Percentiles rank a stretch among this genome's conserved stretches.
phyloP scores from a whole-genome alignment of 1,140 invertebrate species.

The Drosophila tropicalis region DNA sequence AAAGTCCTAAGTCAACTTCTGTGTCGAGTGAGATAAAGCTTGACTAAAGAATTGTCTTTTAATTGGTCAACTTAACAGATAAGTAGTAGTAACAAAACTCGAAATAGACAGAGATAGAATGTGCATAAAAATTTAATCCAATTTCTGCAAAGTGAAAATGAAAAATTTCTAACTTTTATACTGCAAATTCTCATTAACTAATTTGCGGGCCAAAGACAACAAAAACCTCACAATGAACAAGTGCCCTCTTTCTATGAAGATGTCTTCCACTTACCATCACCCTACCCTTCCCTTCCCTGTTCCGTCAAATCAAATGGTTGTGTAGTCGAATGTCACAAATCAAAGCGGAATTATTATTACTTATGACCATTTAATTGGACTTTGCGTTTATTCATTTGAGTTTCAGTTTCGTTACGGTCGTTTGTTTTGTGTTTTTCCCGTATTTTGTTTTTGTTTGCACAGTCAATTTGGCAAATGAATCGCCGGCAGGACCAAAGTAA shows the following conservation, averaged over 20 bases:
- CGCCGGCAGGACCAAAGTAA: slow-evolving; percentile 31
- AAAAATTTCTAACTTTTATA: neutral
- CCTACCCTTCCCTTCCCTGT: neutral
- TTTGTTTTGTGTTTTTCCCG: slow-evolving; percentile 36
- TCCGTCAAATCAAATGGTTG: neutral
- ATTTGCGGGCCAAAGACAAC: slow-evolving; percentile 41
- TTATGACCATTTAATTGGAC: slow-evolving; percentile 83
- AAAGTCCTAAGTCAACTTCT: neutral
- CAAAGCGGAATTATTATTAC: slow-evolving; percentile 83
- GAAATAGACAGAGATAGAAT: neutral
- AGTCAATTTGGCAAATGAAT: slow-evolving; percentile 83
- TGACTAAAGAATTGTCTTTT: slow-evolving; percentile 25
- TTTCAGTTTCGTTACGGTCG: slow-evolving; percentile 41
- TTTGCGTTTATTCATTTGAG: slow-evolving; percentile 81
- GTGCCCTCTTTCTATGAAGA: slow-evolving; percentile 37
- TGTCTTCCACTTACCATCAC: slow-evolving; percentile 10
- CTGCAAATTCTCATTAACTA: slow-evolving; percentile 58
- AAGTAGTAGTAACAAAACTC: neutral
- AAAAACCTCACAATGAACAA: slow-evolving; percentile 5
- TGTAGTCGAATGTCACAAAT: slow-evolving; percentile 78
- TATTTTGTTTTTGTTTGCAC: slow-evolving; percentile 58
- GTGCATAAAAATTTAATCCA: neutral
- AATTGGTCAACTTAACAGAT: slow-evolving; percentile 23
- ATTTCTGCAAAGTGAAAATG: neutral
- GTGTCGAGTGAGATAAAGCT: slow-evolving; percentile 23